Evolutionary conservation across 1,140 invertebrate genomes (phyloP).

Genomic region (Polypedilum pembai): DNA sequence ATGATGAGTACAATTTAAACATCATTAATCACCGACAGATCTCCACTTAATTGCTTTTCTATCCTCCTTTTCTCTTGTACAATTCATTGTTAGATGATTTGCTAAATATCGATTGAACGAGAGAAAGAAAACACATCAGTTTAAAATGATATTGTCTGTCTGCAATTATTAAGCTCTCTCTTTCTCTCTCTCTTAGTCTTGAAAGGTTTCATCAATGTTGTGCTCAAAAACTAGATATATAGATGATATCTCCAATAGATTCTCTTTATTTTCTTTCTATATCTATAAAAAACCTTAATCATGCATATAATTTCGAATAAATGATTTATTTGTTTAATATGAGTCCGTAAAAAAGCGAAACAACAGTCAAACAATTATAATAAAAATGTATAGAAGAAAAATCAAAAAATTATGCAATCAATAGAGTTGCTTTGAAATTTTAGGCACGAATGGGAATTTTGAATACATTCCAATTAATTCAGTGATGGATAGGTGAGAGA

Average conservation of each 20-base stretch:
- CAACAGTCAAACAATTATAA: too few species aligned
- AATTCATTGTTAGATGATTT: slow-evolving; percentile 13
- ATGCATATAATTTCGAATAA: slow-evolving; percentile 14
- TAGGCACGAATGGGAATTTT: neutral
- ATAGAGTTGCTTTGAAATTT: neutral
- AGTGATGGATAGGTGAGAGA: too few species aligned
- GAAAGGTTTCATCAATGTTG: neutral
- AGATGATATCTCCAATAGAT: neutral
- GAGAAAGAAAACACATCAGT: neutral
- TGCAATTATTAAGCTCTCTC: slow-evolving; percentile 5
- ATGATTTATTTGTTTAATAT: slow-evolving; percentile 20
- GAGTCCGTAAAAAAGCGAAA: neutral
- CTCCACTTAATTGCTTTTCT: slow-evolving; percentile 2
- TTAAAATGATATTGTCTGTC: slow-evolving; percentile 12
- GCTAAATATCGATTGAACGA: neutral
- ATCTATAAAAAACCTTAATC: neutral
- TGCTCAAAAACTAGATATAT: neutral
- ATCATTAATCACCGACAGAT: slow-evolving; percentile 25
- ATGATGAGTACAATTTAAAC: slow-evolving; percentile 2
- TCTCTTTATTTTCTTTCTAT: neutral
- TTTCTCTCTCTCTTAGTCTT: neutral
- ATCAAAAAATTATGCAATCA: slow-evolving; percentile 12
- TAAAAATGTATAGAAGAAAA: neutral
- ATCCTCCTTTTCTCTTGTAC: slow-evolving; percentile 10
- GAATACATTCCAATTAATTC: neutral